These are phyloP conservation scores for Harpagifer antarcticus DNA, from an alignment of 2,797 vertebrate genomes.

Conservation along the genomic window DNA sequence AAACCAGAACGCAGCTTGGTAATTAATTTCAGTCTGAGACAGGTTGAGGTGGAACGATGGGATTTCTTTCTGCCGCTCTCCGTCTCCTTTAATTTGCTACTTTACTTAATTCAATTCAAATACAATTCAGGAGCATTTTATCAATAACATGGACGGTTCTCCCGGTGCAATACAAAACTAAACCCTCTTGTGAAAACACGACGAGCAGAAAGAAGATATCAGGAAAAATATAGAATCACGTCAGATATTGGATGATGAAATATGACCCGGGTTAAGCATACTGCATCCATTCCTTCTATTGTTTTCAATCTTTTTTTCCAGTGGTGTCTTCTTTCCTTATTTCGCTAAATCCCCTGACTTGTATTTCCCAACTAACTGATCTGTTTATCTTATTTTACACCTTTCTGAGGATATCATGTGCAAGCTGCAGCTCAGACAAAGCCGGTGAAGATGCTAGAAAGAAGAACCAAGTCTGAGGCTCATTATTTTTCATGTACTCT, in stretches of 20 bases:
- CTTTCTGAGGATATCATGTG: slow-evolving; percentile 27
- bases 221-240: slow-evolving; percentile 49
- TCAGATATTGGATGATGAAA: slow-evolving; percentile 62
- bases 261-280: slow-evolving; percentile 37
- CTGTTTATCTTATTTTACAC: slow-evolving; percentile 49
- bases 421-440: slow-evolving; percentile 40
- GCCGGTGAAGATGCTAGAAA: slow-evolving; percentile 16
- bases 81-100: slow-evolving; percentile 73
- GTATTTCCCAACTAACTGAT: slow-evolving; percentile 40
- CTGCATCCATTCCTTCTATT: slow-evolving; percentile 4
- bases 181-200: slow-evolving; percentile 57
- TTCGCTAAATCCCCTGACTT: slow-evolving; percentile 24
- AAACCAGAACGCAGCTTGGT: slow-evolving; percentile 67
- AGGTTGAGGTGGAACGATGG: slow-evolving; percentile 63
- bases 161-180: slow-evolving; percentile 37
- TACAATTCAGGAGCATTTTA: slow-evolving; percentile 62
- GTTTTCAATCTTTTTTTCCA: slow-evolving; percentile 6
- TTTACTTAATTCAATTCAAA: slow-evolving; percentile 80
- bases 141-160: slow-evolving; percentile 61
- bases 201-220: slow-evolving; percentile 48
- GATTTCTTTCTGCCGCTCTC: slow-evolving; percentile 56
- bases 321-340: slow-evolving; percentile 17
- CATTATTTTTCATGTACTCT: not conserved
- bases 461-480: not conserved
- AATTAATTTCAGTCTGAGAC: slow-evolving; percentile 71